Percentiles rank a stretch among this genome's conserved stretches.
Evolutionary conservation across 2,797 vertebrate species (phyloP).

Genomic region (Apogon talboti): DNA sequence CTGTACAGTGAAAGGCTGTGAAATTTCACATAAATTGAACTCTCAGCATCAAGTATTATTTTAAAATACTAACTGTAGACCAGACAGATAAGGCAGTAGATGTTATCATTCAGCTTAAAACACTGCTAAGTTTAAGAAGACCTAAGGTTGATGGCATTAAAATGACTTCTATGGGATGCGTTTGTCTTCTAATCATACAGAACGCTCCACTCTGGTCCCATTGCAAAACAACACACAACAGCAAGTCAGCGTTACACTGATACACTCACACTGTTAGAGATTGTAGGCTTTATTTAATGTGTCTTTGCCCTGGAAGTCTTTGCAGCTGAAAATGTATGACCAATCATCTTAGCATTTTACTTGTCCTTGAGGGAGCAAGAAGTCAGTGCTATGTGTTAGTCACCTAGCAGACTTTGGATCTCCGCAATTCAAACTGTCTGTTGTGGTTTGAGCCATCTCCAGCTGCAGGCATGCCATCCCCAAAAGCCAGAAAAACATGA

Average conservation of each 20-base stretch:
- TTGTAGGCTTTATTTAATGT: slow-evolving; percentile 6
- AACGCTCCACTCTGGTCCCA: not conserved
- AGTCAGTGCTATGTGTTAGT: slow-evolving; percentile 36
- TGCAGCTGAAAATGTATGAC: slow-evolving; percentile 31
- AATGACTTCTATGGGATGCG: not conserved
- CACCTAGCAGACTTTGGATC: slow-evolving; percentile 38
- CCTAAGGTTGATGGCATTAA: slow-evolving; percentile 1
- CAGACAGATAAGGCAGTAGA: no score
- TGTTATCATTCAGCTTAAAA: not conserved
- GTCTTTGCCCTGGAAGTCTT: slow-evolving; percentile 17
- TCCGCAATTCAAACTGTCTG: slow-evolving; percentile 53
- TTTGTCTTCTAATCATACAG: no score
- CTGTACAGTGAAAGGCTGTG: no score
- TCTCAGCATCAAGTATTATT: not conserved
- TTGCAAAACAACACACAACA: not conserved
- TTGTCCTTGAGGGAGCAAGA: slow-evolving; percentile 31
- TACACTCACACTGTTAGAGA: slow-evolving; percentile 3
- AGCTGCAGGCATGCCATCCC: slow-evolving; percentile 38
- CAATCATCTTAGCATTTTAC: slow-evolving; percentile 38
- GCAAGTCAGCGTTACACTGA: no score
- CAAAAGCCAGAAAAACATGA: slow-evolving; percentile 54
- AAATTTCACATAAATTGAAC: no score
- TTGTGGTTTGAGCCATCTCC: slow-evolving; percentile 50
- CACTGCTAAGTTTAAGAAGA: not conserved
- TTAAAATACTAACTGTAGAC: not conserved